These are phyloP conservation scores for Antennarius maculatus DNA, from an alignment of 2,797 vertebrate species.

Conservation along the genomic window DNA sequence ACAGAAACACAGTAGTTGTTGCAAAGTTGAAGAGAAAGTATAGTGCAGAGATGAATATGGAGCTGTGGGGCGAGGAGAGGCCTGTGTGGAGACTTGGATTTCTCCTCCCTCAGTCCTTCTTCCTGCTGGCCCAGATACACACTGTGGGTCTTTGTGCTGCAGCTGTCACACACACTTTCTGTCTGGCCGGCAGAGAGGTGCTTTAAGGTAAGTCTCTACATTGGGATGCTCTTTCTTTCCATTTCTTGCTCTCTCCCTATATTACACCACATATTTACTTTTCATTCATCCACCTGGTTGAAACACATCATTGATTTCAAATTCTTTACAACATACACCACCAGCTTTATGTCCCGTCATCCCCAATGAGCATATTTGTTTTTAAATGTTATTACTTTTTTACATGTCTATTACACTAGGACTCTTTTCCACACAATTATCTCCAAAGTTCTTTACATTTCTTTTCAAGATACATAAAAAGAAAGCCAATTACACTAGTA, in stretches of 20 bases:
- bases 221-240: constrained; percentile 35
- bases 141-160: constrained; percentile 75
- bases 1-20: not conserved
- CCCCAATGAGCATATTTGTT: constrained; percentile 1
- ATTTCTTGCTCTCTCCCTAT: constrained; percentile 12
- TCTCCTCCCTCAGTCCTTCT: constrained; percentile 63
- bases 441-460: constrained; percentile 36
- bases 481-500: constrained; percentile 68
- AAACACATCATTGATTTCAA: constrained; percentile 5
- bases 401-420: not conserved
- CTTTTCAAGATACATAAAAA: constrained; percentile 59
- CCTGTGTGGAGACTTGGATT: constrained; percentile 67
- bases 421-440: constrained; percentile 33
- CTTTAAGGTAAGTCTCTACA: constrained; percentile 71
- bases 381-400: constrained; percentile 12
- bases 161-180: constrained; percentile 72
- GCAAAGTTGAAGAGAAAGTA: constrained; percentile 33
- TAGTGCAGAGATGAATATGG: constrained; percentile 36
- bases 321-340: constrained; percentile 11
- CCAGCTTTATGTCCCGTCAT: constrained; percentile 9
- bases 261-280: constrained; percentile 8
- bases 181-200: constrained; percentile 72
- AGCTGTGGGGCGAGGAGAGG: constrained; percentile 41
- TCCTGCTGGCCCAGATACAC: constrained; percentile 74
- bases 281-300: constrained; percentile 8